Percentiles rank a stretch among this genome's conserved stretches.
phyloP scores from a whole-genome alignment of 2,113 vertebrate genomes.

The Opisthocomus hoazin region DNA sequence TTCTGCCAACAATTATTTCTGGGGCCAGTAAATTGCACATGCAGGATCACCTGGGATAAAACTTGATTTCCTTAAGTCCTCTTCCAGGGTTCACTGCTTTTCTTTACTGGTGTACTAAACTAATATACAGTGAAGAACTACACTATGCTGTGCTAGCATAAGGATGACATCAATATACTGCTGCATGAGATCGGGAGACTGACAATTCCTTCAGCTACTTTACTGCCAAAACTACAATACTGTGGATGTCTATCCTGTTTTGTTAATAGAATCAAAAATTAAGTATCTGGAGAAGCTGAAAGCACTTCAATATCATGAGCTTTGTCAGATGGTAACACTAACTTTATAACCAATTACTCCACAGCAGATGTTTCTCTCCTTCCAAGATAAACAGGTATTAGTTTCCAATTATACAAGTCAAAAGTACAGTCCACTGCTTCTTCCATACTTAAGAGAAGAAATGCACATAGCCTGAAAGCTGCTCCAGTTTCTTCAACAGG shows the following conservation, averaged over 20 bases:
- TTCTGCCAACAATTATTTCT: not conserved
- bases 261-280: not conserved
- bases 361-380: not conserved
- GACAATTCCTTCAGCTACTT: not conserved
- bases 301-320: not conserved
- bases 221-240: not conserved
- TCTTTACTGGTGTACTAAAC: not conserved
- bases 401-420: not conserved
- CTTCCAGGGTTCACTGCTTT: not conserved
- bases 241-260: not conserved
- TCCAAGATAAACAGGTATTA: not conserved
- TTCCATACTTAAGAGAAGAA: not conserved
- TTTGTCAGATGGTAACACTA: not conserved
- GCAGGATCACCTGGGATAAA: not conserved
- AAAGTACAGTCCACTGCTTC: not conserved
- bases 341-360: not conserved
- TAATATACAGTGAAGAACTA: not conserved
- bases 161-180: not conserved
- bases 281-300: not conserved
- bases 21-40: not conserved
- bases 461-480: not conserved
- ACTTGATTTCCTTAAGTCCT: not conserved
- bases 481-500: not conserved
- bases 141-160: not conserved
- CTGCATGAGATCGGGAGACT: not conserved